Base-by-base conservation (phyloP, 2,113 vertebrate genomes). In the Dipodomys ordii region DNA sequence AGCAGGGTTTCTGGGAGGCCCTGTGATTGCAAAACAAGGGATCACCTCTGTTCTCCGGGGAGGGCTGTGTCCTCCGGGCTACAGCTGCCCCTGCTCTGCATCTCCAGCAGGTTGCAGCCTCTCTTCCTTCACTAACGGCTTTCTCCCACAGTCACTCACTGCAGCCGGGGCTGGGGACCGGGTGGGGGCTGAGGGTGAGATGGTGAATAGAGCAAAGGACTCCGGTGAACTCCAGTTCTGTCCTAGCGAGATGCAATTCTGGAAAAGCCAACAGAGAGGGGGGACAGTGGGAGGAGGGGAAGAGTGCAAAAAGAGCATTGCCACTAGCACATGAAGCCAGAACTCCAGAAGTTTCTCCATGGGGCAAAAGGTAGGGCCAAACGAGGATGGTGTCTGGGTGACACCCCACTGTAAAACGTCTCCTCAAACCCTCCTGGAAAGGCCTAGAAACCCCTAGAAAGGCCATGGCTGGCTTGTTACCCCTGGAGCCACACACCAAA, bases 391-490 rank as follows among this genome's bases (percentile, higher is more conserved):
- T 57, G 12, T 57, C 53, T 57, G 62, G 8, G 62, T 5, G 23
- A 12, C 22, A 64, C 62, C 7, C 12, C 35, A 27, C 16, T n/a
- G 19, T 13, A 3, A 15, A 78, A 16, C 2, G 1, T 12, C 12
- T 18, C 12, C 35, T 20, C 3, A 20, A 28, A 6, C 1, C 11
- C 1, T 9, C 15, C 39, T 39, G 39, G 39, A 39, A 39, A 39
- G 39, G 39, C 39, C 39, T 39, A 39, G 39, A 39, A 6, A 3
- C 25, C 0, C 0, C 0, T 15, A 12, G 46, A 2, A 15, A 1
- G 10, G 4, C 30, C 2, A 11, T 25, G 6, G 30, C 23, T 0
- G 0, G 39, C 32, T 3, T 1, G 79, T 62, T 15, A 18, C 46
- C 0, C 2, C 13, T 9, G 77, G 8, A 15, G 9, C 46, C 71